Base-by-base conservation (phyloP, 2,113 vertebrate species). In the Dermatemys mawii region DNA sequence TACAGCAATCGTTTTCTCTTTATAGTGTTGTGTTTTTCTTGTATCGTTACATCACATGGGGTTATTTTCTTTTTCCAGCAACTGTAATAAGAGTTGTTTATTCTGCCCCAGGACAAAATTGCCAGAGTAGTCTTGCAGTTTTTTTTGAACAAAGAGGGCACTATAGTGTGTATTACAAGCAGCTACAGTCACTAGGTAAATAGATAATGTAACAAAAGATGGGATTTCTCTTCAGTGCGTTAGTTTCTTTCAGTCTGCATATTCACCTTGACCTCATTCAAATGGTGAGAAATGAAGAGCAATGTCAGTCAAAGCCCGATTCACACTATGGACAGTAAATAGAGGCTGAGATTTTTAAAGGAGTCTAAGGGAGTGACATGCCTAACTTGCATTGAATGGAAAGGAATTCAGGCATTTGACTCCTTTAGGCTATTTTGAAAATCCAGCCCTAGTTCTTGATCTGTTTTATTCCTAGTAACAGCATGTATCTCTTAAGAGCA, bases 131-230 rank as follows among this genome's bases (percentile, higher is more conserved):
- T 60, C 44, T 35, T 1, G 0, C 27, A n/a, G 14, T 11, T 44
- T 63, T 63, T 41, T 83, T 6, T 1, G 1, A 0, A 1, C 81
- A 32, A 85, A 54, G 85, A 35, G 53, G 44, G 48, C 29, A 38
- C 5, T 63, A 24, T 24, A 27, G 35, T 38, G 32, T 49, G 32
- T n/a, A 22, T 49, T 41, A 50, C n/a, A 73, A 86, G 44, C 55
- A 55, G 32, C 86, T 29, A 38, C 2, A 0, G 16, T 2, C 63
- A 67, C 73, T 1, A 2, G 57, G 14, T 50, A 10, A 53, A 19
- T 19, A 49, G 79, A 32, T 48, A 14, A 7, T 0, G 0, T 16
- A 48, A 2, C 0, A 1, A 29, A 2, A 2, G 2, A 11, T 2
- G 35, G 17, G 21, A 55, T 78, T 38, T 0, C 32, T 41, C 60